A percentile compares a stretch with the other conserved stretches of the same genome.
phyloP scores from a whole-genome alignment of 2,113 vertebrate genomes.

The Sus scrofa region T2T-Sscrofa CM000818.6:62157001-62157500 shows the following conservation, averaged over 20 bases:
- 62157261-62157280: neutral
- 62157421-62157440: neutral
- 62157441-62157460: neutral
- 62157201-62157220: neutral
- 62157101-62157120: neutral
- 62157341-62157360: neutral
- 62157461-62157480: too few species aligned
- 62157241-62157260: rapidly evolving
- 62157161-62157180: neutral
- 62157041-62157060: too few species aligned
- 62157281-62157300: too few species aligned
- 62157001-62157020: neutral
- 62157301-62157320: neutral
- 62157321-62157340: neutral
- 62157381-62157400: neutral
- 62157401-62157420: neutral
- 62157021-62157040: neutral
- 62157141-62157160: neutral
- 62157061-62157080: neutral
- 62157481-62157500: neutral
- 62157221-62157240: neutral
- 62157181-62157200: neutral
- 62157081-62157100: neutral
- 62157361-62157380: neutral
- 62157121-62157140: neutral